phyloP scores from a whole-genome alignment of 2,888 invertebrate species.

The Clanis bilineata region DNA sequence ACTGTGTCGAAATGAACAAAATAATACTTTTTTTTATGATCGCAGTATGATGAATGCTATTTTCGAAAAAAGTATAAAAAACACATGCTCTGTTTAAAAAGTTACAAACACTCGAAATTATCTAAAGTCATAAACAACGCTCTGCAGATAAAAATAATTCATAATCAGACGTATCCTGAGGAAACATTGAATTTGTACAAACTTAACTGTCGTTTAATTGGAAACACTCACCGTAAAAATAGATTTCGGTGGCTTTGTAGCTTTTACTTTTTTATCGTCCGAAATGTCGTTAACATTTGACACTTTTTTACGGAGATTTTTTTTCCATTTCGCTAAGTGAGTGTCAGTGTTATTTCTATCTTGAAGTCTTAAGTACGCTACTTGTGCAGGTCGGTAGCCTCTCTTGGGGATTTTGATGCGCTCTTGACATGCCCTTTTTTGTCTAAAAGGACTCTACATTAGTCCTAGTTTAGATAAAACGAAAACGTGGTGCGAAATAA shows the following conservation, averaged over 20 bases:
- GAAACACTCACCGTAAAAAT: conserved; percentile 55
- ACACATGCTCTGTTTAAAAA: conserved; percentile 24
- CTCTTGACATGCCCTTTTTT: conserved; percentile 18
- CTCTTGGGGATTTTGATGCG: conserved; percentile 13
- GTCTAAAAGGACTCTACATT: conserved; percentile 1
- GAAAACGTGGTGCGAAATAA: background rate
- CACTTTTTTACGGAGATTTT: conserved; percentile 62
- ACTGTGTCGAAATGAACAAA: too few relatives aligned
- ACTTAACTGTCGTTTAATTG: conserved; percentile 59
- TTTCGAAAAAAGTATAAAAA: too few relatives aligned
- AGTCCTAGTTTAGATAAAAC: background rate
- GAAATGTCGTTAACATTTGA: conserved; percentile 66
- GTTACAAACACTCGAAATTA: background rate
- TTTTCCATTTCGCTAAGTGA: conserved; percentile 22
- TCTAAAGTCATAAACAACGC: conserved; percentile 44
- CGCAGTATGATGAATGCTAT: too few relatives aligned
- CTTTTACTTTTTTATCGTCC: conserved; percentile 50
- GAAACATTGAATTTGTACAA: conserved; percentile 67
- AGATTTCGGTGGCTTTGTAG: conserved; percentile 34
- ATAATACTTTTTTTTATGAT: too few relatives aligned
- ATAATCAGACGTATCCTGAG: conserved; percentile 69
- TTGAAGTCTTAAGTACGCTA: background rate
- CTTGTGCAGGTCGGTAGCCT: background rate
- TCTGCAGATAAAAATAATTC: conserved; percentile 47
- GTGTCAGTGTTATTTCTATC: conserved; percentile 1